Evolutionary conservation across 2,888 invertebrate species (phyloP), one percentile per base, ranked within the genome.

Genomic region (Cactoblastis cactorum): DNA sequence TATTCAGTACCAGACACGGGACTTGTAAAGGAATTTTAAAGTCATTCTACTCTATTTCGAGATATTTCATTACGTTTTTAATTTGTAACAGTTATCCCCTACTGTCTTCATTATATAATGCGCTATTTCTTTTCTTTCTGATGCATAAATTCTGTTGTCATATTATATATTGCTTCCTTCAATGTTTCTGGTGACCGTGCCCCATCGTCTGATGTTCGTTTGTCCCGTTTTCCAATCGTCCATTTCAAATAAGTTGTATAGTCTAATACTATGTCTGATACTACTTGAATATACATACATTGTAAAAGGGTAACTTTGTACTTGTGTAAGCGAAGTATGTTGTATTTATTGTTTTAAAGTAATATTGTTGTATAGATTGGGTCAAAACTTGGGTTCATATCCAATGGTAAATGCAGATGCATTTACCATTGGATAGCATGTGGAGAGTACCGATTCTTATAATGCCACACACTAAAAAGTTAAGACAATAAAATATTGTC

Each of bases 301-400:
- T 67, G 59, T 73, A 73, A 63, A 66, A 73, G 74, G 77, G 74
- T 77, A 69, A 63, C 67, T 73, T 70, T 67, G 69, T 47, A 47
- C 22, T 47, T 47, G 62, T 47, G 62, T 72, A 73, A 71, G 69
- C 58, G 61, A 67, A 61, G 3, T 15, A 35, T 70, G 69, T 72
- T 69, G 69, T 56, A 58, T 50, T 53, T 54, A 43, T 43, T 43
- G 53, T 63, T 63, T 65, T 67, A 67, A 62, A 62, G 55, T 65
- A 59, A 63, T 53, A 56, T 63, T 65, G 65, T 73, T 63, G 43
- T 63, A 58, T 63, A 65, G 61, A 52, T 53, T 55, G 54, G 53
- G 54, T 56, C 56, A 11, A 14, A 32, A 11, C 11, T 12, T 14
- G n/a, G 45, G 45, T 1, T 6, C 28, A n/a, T n/a, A n/a, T n/a